Base-by-base conservation (phyloP, 2,888 invertebrate species). In the Neuroscelio doddi region DNA sequence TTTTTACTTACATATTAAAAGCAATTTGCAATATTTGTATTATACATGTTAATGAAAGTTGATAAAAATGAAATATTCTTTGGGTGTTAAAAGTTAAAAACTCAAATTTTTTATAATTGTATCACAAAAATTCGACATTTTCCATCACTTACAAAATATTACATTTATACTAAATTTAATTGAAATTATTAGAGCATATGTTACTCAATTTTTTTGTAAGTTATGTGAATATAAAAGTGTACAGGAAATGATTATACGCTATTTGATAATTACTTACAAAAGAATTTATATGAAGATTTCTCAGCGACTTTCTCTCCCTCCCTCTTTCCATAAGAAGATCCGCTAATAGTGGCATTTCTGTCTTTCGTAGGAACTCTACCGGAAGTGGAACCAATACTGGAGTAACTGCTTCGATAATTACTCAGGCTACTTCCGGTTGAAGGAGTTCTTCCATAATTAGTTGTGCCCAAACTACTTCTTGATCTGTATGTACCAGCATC, bases 281-380 rank as follows among this genome's bases (percentile, higher is more conserved):
- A 74, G 74, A 75, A 82, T 74, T 80, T 81, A 36, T 75, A 79
- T 16, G 70, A 57, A 24, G 77, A 56, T 64, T 82, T 81, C 53
- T 81, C 80, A 3, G 76, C 78, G 38, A 67, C 21, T 61, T 77
- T 82, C 53, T 79, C 74, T 21, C 70, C 71, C 49, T 77, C 78
- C 46, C 78, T 78, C 64, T 80, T 82, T 15, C 72, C 67, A 65
- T 74, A 77, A 44, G 76, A 58, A 21, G 70, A 72, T 30, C 75
- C 73, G 21, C 72, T 73, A 27, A 73, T 72, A 24, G 76, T 70
- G 47, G 75, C 66, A 26, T 71, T 66, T 56, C 79, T 76, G 30
- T 79, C 80, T 68, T 80, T 82, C 38, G 70, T 58, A 16, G 75
- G 61, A 17, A 70, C 55, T 68, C 76, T 73, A 50, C 64, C 71